Evolutionary conservation across 2,113 vertebrate species (phyloP), one percentile per base, ranked within the genome.

Genomic region (Irena cyanogastra): DNA sequence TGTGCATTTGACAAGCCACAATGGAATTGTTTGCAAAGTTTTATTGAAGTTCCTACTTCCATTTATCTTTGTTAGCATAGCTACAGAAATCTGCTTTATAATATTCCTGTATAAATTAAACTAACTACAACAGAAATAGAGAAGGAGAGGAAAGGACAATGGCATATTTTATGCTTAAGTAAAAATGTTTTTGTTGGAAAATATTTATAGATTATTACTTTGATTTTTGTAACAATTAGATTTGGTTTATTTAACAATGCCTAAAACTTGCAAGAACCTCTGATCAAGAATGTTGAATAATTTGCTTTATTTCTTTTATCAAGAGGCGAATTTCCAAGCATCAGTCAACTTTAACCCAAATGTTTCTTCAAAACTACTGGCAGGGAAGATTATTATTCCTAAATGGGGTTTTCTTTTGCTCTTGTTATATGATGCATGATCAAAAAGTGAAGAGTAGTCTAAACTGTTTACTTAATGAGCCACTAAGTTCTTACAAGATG

Each of bases 61-160:
- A 97, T 97, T 98, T 97, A 97, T 98, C 96, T 98, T 96, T 98
- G 96, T 98, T 97, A 98, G 93, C 95, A 97, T 82, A 97, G 96
- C 70, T 83, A 94, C 75, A 93, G 83, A 97, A 98, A 97, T 96
- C 78, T 94, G 75, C 4, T 30, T 83, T 94, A 93, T 93, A 96
- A 89, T 95, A 97, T 96, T 98, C 78, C 81, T 93, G 54, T 97
- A 93, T 95, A 97, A 97, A 97, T 96, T 97, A 93, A 93, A 60
- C 31, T 74, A 97, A 87, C 44, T 97, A 47, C 57, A 94, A 90
- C 54, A 93, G 91, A 97, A 97, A 96, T 97, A 96, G 92, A 64
- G 72, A 88, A 97, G 83, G 64, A 97, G 74, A 94, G 72, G 68
- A 93, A 97, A 95, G 95, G 26, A 95, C 49, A 96, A 94, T 68